phyloP scores from a whole-genome alignment of 1,140 invertebrate genomes.

The Thrips palmi region DNA sequence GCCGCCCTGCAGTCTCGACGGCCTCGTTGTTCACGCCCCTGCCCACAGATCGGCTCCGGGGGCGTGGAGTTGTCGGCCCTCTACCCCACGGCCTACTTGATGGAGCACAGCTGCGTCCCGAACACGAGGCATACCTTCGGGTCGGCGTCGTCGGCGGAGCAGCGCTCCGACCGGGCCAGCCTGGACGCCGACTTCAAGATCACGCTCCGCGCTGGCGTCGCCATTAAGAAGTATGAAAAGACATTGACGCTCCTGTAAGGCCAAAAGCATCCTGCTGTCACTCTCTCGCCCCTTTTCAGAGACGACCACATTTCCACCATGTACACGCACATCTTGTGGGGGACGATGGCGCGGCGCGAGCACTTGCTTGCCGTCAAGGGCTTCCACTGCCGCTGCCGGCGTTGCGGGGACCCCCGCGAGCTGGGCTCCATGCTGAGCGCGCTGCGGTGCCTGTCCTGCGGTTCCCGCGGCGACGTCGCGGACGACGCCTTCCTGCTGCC shows the following conservation, averaged over 20 bases:
- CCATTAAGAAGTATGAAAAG: slow-evolving; percentile 36
- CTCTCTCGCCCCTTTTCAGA: slow-evolving; percentile 19
- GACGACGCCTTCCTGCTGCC: slow-evolving; percentile 46
- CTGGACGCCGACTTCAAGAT: slow-evolving; percentile 35
- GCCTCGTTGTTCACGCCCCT: too few relatives aligned
- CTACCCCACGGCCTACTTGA: slow-evolving; percentile 45
- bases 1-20: background rate
- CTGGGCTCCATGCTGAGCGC: slow-evolving; percentile 54
- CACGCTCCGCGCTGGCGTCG: slow-evolving; percentile 39
- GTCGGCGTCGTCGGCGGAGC: too few relatives aligned
- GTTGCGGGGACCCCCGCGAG: slow-evolving; percentile 62
- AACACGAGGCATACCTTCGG: slow-evolving; percentile 50
- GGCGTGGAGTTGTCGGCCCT: slow-evolving; percentile 32
- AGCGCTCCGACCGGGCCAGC: slow-evolving; percentile 26
- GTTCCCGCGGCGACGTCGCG: slow-evolving; percentile 26
- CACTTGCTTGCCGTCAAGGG: slow-evolving; percentile 67
- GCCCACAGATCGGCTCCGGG: too few relatives aligned
- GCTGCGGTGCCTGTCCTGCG: slow-evolving; percentile 36
- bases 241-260: slow-evolving; percentile 11
- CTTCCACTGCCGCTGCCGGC: slow-evolving; percentile 49
- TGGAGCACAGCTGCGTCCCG: slow-evolving; percentile 57
- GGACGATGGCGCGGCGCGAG: slow-evolving; percentile 53
- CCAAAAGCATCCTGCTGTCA: background rate
- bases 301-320: slow-evolving; percentile 56
- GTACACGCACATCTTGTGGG: slow-evolving; percentile 72